phyloP scores from a whole-genome alignment of 2,797 vertebrate genomes.

The Salmo trutta region DNA sequence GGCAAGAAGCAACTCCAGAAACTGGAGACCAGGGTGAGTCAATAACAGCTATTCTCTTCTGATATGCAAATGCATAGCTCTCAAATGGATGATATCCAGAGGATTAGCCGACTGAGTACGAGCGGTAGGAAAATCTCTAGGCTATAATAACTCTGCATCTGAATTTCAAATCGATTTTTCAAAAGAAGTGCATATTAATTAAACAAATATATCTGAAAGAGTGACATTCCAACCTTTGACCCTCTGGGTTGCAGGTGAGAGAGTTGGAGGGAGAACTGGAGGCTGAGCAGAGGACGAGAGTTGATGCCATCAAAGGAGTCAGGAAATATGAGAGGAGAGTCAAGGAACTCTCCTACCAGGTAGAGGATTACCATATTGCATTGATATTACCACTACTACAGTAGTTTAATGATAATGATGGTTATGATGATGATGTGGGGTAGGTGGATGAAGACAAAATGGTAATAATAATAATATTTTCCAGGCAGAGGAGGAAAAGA shows the following conservation, averaged over 20 bases:
- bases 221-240: neutral
- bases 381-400: neutral
- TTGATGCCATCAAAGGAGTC: constrained; percentile 71
- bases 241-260: constrained; percentile 63
- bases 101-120: neutral
- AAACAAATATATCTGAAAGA: neutral
- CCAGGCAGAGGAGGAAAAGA: constrained; percentile 82
- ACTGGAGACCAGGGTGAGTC: constrained; percentile 68
- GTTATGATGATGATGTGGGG: neutral
- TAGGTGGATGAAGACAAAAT: neutral
- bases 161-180: too few species aligned
- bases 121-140: neutral
- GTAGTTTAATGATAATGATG: neutral
- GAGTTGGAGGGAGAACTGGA: constrained; percentile 81
- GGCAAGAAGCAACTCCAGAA: constrained; percentile 82
- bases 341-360: constrained; percentile 75
- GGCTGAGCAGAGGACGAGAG: constrained; percentile 72
- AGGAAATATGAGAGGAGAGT: constrained; percentile 68
- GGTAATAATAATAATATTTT: neutral
- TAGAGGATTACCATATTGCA: constrained; percentile 16
- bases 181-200: neutral
- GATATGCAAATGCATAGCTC: neutral
- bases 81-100: neutral
- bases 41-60: neutral
- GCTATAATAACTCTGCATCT: neutral